A percentile compares a stretch with the other conserved stretches of the same genome.
phyloP scores from a whole-genome alignment of 1,140 invertebrate species.

The Scaptomyza montana region DNA sequence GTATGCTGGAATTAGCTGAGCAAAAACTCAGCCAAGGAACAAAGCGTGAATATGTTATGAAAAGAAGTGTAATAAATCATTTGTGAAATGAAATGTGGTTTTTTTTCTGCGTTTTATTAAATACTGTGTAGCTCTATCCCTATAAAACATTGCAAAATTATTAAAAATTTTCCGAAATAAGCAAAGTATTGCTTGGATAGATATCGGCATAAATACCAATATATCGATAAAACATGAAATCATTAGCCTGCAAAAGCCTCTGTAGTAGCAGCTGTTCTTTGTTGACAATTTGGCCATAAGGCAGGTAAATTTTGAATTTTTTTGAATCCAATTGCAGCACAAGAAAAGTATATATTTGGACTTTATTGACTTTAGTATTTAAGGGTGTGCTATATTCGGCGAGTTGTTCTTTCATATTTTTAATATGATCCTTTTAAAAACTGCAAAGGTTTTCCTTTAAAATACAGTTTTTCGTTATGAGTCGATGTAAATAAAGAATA shows the following conservation, averaged over 20 bases:
- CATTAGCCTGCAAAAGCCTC: background rate
- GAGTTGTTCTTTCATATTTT: background rate
- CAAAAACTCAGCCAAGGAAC: too few species aligned
- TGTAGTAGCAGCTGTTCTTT: background rate
- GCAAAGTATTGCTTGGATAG: too few species aligned
- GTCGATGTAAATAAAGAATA: slow-evolving; percentile 2
- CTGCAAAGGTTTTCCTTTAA: background rate
- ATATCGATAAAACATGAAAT: too few species aligned
- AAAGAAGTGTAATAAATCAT: too few species aligned
- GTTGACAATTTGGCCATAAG: background rate
- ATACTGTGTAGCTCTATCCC: background rate
- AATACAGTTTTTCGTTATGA: background rate
- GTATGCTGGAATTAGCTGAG: background rate
- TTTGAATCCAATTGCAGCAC: too few species aligned
- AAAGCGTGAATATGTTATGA: too few species aligned
- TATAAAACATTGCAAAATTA: background rate
- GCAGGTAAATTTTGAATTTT: background rate
- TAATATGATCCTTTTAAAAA: background rate
- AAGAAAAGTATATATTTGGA: too few species aligned
- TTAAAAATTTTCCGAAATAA: too few species aligned
- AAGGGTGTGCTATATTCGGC: background rate
- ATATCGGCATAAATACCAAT: too few species aligned
- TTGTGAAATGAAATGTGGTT: too few species aligned
- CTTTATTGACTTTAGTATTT: too few species aligned
- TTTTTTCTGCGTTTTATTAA: background rate